Conservation (phyloP, 2,888 invertebrate genomes). For the Himalopsyche japonica region DNA sequence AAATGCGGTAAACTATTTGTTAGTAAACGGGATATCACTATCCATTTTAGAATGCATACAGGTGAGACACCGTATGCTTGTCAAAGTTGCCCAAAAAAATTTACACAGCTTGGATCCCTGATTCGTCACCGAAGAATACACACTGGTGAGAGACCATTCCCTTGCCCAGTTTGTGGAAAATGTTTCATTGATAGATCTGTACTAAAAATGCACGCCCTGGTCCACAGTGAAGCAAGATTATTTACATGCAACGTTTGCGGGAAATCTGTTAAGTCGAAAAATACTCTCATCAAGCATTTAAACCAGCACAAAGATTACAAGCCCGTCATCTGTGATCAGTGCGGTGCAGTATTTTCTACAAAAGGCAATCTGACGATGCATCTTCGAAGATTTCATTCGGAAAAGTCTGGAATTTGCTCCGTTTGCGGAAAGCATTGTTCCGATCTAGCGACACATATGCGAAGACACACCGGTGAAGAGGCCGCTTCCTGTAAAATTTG, state of each 20-base stretch:
- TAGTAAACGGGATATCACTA: slow-evolving; percentile 49
- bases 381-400: slow-evolving; percentile 30
- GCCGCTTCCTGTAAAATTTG: slow-evolving; percentile 48
- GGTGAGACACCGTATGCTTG: slow-evolving; percentile 45
- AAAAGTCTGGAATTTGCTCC: slow-evolving; percentile 47
- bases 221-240: slow-evolving; percentile 58
- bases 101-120: slow-evolving; percentile 27
- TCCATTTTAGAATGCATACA: slow-evolving; percentile 52
- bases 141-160: slow-evolving; percentile 51
- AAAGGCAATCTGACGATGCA: slow-evolving; percentile 44
- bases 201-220: slow-evolving; percentile 50
- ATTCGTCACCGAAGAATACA: slow-evolving; percentile 48
- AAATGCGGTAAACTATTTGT: slow-evolving; percentile 52
- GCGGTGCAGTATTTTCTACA: slow-evolving; percentile 57
- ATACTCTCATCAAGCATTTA: slow-evolving; percentile 59
- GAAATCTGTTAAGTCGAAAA: slow-evolving; percentile 57
- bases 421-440: slow-evolving; percentile 60
- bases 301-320: slow-evolving; percentile 52
- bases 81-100: slow-evolving; percentile 16
- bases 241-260: slow-evolving; percentile 61
- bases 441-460: slow-evolving; percentile 60
- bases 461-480: slow-evolving; percentile 62
- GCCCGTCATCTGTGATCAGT: slow-evolving; percentile 52
- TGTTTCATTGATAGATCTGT: slow-evolving; percentile 42
- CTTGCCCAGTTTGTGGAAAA: slow-evolving; percentile 46